A percentile compares a stretch with the other conserved stretches of the same genome.
phyloP scores from a whole-genome alignment of 92 coral and sea anemone species.

The Meandrina meandrites region DNA sequence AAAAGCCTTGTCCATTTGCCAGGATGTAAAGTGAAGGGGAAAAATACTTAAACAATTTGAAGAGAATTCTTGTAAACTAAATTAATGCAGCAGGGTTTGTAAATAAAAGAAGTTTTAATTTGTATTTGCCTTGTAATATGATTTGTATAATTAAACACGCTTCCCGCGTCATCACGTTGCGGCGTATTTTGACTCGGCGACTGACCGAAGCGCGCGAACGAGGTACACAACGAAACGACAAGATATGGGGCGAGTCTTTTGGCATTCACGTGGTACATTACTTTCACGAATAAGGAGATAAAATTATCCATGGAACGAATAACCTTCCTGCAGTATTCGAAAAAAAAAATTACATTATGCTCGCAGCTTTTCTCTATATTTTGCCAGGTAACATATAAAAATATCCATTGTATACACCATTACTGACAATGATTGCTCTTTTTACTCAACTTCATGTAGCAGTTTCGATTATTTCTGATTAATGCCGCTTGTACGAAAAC shows the following conservation, averaged over 20 bases:
- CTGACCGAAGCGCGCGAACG: no score
- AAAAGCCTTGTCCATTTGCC: not conserved
- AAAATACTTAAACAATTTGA: not conserved
- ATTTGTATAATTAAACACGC: not conserved
- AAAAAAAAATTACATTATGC: no score
- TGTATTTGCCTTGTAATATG: not conserved
- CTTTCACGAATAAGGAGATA: no score
- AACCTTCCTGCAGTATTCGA: not conserved
- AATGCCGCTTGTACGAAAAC: no score
- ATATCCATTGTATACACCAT: no score
- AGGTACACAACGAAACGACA: not conserved
- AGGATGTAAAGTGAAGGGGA: not conserved
- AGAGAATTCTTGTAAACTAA: not conserved
- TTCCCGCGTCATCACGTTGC: not conserved
- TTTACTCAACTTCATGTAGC: no score
- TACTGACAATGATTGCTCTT: no score
- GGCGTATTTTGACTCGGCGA: no score
- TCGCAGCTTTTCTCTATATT: not conserved
- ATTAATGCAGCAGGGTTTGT: conserved; percentile 4
- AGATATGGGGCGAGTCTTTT: not conserved
- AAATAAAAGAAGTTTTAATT: conserved; percentile 7
- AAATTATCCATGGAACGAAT: not conserved
- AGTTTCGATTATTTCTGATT: no score
- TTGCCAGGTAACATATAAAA: no score
- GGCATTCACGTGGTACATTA: not conserved